A percentile compares a stretch with the other conserved stretches of the same genome.
Evolutionary conservation across 2,113 vertebrate species (phyloP).

Genomic region (Urocolius indicus): DNA sequence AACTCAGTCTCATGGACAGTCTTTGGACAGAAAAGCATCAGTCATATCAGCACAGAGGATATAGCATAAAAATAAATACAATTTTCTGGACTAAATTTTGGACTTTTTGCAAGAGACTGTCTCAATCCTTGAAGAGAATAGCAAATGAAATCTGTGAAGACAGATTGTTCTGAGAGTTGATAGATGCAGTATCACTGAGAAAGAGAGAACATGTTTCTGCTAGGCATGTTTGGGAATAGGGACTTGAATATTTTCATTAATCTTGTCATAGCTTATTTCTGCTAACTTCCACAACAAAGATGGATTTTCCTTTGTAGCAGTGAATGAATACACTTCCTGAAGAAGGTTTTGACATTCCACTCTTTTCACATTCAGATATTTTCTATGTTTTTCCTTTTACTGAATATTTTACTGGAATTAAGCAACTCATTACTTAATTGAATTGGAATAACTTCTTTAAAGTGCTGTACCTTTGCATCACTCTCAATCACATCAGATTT

Average conservation of each 20-base stretch:
- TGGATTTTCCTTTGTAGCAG: slow-evolving; percentile 9
- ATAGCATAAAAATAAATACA: not conserved
- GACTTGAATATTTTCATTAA: slow-evolving; percentile 57
- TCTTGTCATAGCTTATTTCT: slow-evolving; percentile 51
- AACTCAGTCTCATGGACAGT: not conserved
- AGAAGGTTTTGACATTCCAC: not conserved
- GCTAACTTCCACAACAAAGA: slow-evolving; percentile 32
- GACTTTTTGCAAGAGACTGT: not conserved
- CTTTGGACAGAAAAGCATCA: not conserved
- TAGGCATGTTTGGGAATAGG: slow-evolving; percentile 49
- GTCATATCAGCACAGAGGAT: not conserved
- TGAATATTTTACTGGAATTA: not conserved
- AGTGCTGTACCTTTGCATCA: not conserved
- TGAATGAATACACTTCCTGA: not conserved
- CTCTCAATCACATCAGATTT: not conserved
- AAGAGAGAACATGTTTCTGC: slow-evolving; percentile 61
- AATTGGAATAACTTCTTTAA: not conserved
- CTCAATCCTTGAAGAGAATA: slow-evolving; percentile 25
- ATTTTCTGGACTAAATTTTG: not conserved
- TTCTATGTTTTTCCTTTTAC: not conserved
- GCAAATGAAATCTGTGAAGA: slow-evolving; percentile 1
- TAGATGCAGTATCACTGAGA: slow-evolving; percentile 24
- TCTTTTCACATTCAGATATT: not conserved
- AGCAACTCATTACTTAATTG: not conserved
- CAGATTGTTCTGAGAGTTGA: slow-evolving; percentile 28